phyloP scores from a whole-genome alignment of 2,113 vertebrate genomes.

The Grallaria varia region DNA sequence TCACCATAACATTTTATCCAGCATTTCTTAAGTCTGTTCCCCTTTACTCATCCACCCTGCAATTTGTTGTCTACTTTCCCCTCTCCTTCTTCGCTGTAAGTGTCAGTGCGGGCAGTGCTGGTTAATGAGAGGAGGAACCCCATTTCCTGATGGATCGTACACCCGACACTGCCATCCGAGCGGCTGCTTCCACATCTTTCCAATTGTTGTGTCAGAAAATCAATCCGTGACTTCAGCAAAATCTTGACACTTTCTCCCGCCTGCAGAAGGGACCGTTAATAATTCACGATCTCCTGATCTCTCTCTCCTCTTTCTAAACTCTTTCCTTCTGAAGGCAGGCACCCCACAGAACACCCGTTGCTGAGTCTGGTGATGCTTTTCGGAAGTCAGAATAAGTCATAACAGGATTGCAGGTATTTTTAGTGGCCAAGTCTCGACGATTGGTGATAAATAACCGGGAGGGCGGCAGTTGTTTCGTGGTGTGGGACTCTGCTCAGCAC shows the following conservation, averaged over 20 bases:
- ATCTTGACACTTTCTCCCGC: constrained; percentile 68
- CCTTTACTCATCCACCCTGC: not conserved
- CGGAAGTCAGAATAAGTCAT: not conserved
- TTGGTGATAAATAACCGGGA: not conserved
- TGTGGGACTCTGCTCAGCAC: not conserved
- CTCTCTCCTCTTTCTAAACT: not conserved
- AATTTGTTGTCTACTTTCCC: not conserved
- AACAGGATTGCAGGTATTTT: not conserved
- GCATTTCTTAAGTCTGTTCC: not conserved
- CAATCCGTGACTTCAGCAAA: constrained; percentile 82
- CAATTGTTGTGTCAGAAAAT: constrained; percentile 88
- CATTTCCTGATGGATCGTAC: not conserved
- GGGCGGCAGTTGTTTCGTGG: not conserved
- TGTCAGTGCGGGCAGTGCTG: not conserved
- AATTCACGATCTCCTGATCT: constrained; percentile 70
- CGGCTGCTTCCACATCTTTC: constrained; percentile 22
- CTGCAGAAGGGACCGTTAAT: constrained; percentile 72
- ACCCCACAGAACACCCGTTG: not conserved
- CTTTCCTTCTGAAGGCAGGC: constrained; percentile 1
- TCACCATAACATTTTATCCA: not conserved
- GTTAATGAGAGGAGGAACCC: not conserved
- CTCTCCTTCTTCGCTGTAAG: not conserved
- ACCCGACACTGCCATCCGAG: not conserved
- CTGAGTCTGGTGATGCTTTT: not conserved
- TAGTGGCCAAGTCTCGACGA: not conserved